Base-by-base conservation (phyloP, 2,797 vertebrate genomes). In the Sternarchorhynchus goeldii region DNA sequence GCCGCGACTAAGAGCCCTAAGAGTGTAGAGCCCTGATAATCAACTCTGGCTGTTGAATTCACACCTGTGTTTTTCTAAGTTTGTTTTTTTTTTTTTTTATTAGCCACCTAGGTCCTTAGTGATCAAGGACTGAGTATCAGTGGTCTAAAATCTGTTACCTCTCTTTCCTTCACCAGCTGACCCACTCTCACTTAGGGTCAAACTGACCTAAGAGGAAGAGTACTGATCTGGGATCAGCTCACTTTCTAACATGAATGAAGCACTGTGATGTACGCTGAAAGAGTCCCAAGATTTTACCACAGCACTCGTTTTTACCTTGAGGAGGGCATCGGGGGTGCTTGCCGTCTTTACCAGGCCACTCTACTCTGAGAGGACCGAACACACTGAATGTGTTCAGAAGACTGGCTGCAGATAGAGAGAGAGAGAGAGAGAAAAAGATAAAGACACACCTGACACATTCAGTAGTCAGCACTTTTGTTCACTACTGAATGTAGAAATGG, bases 301-400 rank as follows among this genome's bases (percentile, higher is more conserved):
- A 25, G 12, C 21, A 12, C 21, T 58, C 25, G 25, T 95, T 98
- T 99, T 98, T 99, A 99, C 98, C 98, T 99, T 99, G 99, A 86
- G 98, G 97, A 93, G 98, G 98, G 90, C 96, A 99, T 91, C 96
- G 96, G 72, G 96, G 97, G 89, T 99, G 96, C 90, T 98, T 99
- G 83, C 96, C 97, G 93, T 99, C 97, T 95, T 99, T 99, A 96
- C 96, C 98, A 82, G 97, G 98, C 98, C 98, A 99, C 88, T 99
- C 96, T 86, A 99, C 98, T 89, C 92, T 96, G 90, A 99, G 88
- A 73, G 96, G 94, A 79, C 97, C 98, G 89, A 98, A 99, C 5
- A 95, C 95, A 88, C 95, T 95, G 92, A 99, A 99, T 53, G 96
- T 97, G 91, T 94, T 97, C 89, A 98, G 93, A 87, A 99, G 90